Percentiles rank a stretch among this genome's conserved stretches.
Evolutionary conservation across 2,888 invertebrate species (phyloP).

Genomic region (Tromatobia lineatoria): DNA sequence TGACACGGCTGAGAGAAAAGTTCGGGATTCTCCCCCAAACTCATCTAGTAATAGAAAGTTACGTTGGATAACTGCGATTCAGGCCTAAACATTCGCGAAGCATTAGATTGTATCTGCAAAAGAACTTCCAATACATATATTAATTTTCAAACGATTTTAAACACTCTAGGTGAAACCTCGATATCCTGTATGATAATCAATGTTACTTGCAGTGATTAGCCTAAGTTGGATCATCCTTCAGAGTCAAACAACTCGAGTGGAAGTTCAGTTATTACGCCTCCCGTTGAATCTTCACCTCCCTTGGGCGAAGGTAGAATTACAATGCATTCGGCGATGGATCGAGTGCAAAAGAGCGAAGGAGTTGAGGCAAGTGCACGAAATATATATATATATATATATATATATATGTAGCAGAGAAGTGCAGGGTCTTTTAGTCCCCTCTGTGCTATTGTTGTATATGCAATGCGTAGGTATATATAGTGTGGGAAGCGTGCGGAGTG

Average conservation of each 20-base stretch:
- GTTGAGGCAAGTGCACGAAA: slow-evolving; percentile 17
- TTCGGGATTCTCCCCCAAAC: too few relatives aligned
- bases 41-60: too few relatives aligned
- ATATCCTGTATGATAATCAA: neutral
- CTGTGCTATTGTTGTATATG: slow-evolving; percentile 23
- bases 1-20: too few relatives aligned
- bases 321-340: neutral
- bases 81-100: too few relatives aligned
- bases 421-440: slow-evolving; percentile 1
- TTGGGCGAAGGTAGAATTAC: neutral
- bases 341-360: slow-evolving; percentile 22
- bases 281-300: neutral
- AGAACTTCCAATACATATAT: too few relatives aligned
- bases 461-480: slow-evolving; percentile 10
- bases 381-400: slow-evolving; percentile 4
- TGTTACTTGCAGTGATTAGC: neutral
- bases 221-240: neutral
- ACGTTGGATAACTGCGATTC: too few relatives aligned
- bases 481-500: slow-evolving; percentile 47
- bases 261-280: neutral
- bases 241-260: neutral
- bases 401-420: slow-evolving; percentile 8
- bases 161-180: too few relatives aligned
- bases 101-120: too few relatives aligned
- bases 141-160: too few relatives aligned